Evolutionary conservation across 2,888 invertebrate species (phyloP), one percentile per base, ranked within the genome.

Genomic region (Erebia ligea): DNA sequence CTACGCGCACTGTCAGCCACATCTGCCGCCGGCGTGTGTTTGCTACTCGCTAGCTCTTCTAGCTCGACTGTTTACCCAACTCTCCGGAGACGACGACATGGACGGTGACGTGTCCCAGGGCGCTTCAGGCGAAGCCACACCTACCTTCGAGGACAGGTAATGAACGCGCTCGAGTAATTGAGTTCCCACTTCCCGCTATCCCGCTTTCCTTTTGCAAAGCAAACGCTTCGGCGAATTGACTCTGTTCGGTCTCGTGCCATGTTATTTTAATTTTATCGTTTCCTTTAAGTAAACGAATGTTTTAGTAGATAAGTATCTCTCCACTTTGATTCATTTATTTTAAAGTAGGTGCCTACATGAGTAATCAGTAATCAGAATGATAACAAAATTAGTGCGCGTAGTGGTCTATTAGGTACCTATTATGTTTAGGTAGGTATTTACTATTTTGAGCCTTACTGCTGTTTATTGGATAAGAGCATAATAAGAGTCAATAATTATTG

Each of bases 61-160:
- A 40, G 19, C 45, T 61, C 54, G 54, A 54, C 52, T 52, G 54
- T 54, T 19, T 19, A 19, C 10, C 54, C 54, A 54, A 19, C 54
- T 17, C 54, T 54, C 54, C 54, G 54, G 9, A 17, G 54, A 17
- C 17, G 54, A 61, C 64, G 73, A 69, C 42, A 91, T 92, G 91
- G 92, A 91, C 78, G 87, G 85, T 76, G 89, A 91, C 78, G 75
- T 86, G 78, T 90, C 91, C 76, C 90, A 87, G 78, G 85, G 80
- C 75, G 86, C 81, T 77, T 91, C 92, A 71, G 89, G 91, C 73
- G 88, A 86, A 65, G 85, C 76, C 75, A 86, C 91, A 58, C 91
- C 91, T 52, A 85, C 85, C 68, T 91, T 84, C 77, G 91, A 91
- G 65, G 92, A 92, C 79, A 84, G 87, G 92, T 92, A 85, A 89